Evolutionary conservation across 2,797 vertebrate genomes (phyloP), one percentile per base, ranked within the genome.

Genomic region (Pseudochirops cupreus): DNA sequence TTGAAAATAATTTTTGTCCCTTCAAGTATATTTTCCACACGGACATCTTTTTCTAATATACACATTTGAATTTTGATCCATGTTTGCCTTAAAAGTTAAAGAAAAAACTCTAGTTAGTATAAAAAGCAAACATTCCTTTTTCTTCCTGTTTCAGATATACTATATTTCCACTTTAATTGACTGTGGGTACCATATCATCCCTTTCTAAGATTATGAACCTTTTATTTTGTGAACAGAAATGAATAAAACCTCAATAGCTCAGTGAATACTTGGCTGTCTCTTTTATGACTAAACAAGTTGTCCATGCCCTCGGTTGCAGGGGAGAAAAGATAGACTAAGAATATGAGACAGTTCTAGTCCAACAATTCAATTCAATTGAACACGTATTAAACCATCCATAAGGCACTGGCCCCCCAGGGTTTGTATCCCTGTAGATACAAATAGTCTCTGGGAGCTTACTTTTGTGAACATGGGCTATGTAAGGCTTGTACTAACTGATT

Each of bases 201-300:
- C 24, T 31, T 89, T 21, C 56, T 89, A 53, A 96, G 26, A 93
- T 11, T 94, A 24, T 62, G 46, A 10, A 58, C 7, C 46, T 96
- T 94, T 92, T 87, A 55, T 52, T 91, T 33, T 91, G 1, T 91
- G 52, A 74, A 29, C 28, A 28, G n/a, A 95, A 95, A 91, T 67
- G 18, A 95, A 16, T 46, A 94, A 96, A 95, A 53, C 24, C 6
- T 89, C 7, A 28, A 92, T 6, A 74, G 89, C 29, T 91, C n/a
- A 92, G 31, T 12, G 87, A 94, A 91, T 67, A 46, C 18, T 89
- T 82, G 96, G 67, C 95, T 59, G 58, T 67, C 67, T 92, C n/a
- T 29, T 82, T 24, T 82, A 82, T 39, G n/a, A 82, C 18, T 39
- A 21, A 39, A 46, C 33, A 67, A n/a, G 5, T 5, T n/a, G 14